Evolutionary conservation across 2,113 vertebrate species (phyloP).

Genomic region (Rhagologus leucostigma): DNA sequence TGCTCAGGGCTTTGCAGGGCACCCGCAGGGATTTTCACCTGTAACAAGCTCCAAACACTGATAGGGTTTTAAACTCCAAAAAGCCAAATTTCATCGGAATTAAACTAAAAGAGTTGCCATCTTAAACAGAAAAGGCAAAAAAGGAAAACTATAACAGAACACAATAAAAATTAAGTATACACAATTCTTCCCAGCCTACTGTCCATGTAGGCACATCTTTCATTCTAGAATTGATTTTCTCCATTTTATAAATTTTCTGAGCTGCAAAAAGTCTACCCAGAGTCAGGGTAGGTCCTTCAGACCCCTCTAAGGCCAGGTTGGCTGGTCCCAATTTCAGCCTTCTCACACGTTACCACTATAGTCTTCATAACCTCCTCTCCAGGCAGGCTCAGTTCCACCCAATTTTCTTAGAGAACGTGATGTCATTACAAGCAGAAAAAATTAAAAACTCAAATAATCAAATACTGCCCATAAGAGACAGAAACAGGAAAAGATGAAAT

Average conservation of each 20-base stretch:
- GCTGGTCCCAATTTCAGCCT: neutral
- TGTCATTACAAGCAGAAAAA: neutral
- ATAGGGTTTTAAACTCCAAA: neutral
- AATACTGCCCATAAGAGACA: neutral
- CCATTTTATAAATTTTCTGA: neutral
- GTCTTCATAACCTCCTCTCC: neutral
- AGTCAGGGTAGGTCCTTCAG: neutral
- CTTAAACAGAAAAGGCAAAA: neutral
- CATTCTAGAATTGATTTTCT: neutral
- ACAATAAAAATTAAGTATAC: neutral
- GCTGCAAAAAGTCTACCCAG: neutral
- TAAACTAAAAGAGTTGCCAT: neutral
- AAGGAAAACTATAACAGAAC: neutral
- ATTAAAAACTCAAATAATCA: neutral
- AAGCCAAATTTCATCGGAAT: neutral
- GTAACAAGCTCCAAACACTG: neutral
- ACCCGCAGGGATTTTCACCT: neutral
- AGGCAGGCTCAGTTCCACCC: neutral
- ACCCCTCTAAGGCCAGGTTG: neutral
- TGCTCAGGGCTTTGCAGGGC: neutral
- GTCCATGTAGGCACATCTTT: neutral
- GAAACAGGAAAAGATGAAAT: neutral
- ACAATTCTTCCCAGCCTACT: neutral
- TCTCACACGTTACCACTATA: neutral
- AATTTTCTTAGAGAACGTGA: neutral